Evolutionary conservation across 2,797 vertebrate genomes (phyloP), one percentile per base, ranked within the genome.

Genomic region (Streptopelia turtur): DNA sequence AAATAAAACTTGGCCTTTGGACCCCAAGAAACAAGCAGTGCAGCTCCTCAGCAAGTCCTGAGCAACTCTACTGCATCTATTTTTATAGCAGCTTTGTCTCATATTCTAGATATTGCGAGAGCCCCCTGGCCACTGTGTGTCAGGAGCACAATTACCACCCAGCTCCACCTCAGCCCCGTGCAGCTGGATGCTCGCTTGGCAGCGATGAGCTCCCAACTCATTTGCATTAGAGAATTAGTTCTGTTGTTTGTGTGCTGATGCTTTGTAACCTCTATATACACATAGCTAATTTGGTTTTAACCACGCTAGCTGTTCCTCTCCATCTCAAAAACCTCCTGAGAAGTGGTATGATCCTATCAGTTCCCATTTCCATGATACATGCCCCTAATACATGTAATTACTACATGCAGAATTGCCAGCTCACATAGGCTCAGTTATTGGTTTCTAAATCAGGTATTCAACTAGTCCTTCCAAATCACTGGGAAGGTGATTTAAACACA

Each of bases 371-470:
- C 88, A 61, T 80, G 88, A 95, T 71, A 61, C 60, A 57, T 55
- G 64, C 66, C 79, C 52, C 83, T 59, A 93, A 75, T 25, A 90
- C 59, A 60, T 18, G 63, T 93, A 93, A 90, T 96, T 93, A 92
- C 53, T 77, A 86, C 41, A 11, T 15, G 18, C 77, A 24, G 77
- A 95, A 93, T 74, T 90, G 80, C 59, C 66, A 79, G 56, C 70
- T 94, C 65, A 37, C 55, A 66, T 17, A 78, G 59, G 47, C 77
- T 94, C 77, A 89, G 37, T 90, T 78, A 94, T 91, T 94, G 86
- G 55, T 94, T 94, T 93, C 80, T 93, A 93, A 90, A 94, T 74
- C 74, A 90, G 60, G 68, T 88, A 89, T 91, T 94, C 90, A 94
- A 86, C 70, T n/a, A 70, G 74, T 85, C 74, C 53, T 89, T 63